Percentiles rank a stretch among this genome's conserved stretches.
Conservation (phyloP, 2,888 invertebrate species). For the Cerceris ruficornis region DNA sequence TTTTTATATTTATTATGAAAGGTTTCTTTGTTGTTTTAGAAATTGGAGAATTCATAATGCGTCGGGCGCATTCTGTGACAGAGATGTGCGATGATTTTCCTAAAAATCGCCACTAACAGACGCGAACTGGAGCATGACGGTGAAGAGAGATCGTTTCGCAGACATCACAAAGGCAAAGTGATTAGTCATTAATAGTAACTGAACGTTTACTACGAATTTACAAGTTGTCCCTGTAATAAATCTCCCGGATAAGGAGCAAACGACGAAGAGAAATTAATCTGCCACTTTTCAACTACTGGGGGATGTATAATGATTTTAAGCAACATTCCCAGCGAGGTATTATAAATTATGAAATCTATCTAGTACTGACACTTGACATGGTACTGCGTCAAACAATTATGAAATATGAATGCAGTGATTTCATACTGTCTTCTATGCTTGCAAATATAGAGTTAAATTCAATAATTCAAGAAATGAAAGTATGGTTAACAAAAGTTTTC, state of each 20-base stretch:
- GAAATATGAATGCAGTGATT: not conserved
- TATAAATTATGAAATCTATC: not conserved
- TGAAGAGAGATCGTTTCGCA: no score
- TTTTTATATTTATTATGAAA: no score
- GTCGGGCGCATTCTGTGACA: no score
- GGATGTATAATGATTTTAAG: not conserved
- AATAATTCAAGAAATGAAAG: not conserved
- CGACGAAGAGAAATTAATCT: not conserved
- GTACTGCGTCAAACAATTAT: not conserved
- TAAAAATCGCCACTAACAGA: no score
- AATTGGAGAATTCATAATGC: no score
- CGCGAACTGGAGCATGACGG: no score
- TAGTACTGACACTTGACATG: not conserved
- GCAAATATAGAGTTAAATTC: not conserved
- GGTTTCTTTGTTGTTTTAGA: no score
- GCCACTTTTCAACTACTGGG: not conserved
- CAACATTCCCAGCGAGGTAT: not conserved
- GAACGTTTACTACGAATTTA: not conserved
- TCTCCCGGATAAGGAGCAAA: not conserved
- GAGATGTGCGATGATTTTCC: no score
- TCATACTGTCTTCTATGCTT: not conserved
- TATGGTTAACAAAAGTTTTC: no score
- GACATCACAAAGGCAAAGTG: not conserved
- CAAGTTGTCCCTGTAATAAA: not conserved
- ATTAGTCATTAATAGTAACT: not conserved